phyloP scores from a whole-genome alignment of 2,113 vertebrate genomes.

The Trinectes maculatus region DNA sequence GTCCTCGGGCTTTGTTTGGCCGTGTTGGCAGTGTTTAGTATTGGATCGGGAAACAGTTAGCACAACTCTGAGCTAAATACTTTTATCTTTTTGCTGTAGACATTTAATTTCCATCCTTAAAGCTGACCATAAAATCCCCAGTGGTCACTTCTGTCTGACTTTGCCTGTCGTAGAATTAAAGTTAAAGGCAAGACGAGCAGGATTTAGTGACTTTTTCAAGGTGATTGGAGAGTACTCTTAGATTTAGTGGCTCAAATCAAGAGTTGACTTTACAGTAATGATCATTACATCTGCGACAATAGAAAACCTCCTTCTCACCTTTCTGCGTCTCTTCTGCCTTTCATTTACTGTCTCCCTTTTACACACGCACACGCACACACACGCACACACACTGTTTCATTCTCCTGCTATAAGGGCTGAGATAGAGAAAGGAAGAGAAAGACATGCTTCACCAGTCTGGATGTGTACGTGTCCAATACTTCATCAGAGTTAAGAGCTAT shows the following conservation, averaged over 20 bases:
- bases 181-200: no score
- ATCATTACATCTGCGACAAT: conserved; percentile 14
- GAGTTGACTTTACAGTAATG: no score
- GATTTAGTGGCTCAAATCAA: no score
- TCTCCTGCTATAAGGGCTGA: neutral
- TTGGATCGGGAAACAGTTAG: conserved; percentile 7
- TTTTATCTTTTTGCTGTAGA: neutral
- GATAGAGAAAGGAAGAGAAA: conserved; percentile 3
- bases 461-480: neutral
- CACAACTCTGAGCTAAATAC: conserved; percentile 18
- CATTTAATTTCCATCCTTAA: no score
- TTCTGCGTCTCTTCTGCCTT: neutral
- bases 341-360: neutral
- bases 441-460: neutral
- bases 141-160: no score
- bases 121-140: no score
- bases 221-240: no score
- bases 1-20: conserved; percentile 34
- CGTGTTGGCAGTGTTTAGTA: conserved; percentile 23
- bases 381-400: neutral
- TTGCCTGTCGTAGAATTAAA: no score
- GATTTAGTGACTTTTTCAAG: no score
- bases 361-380: neutral
- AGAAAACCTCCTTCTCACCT: neutral
- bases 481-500: neutral